Conservation (phyloP, 1,140 invertebrate species). For the Drosophila busckii region DNA sequence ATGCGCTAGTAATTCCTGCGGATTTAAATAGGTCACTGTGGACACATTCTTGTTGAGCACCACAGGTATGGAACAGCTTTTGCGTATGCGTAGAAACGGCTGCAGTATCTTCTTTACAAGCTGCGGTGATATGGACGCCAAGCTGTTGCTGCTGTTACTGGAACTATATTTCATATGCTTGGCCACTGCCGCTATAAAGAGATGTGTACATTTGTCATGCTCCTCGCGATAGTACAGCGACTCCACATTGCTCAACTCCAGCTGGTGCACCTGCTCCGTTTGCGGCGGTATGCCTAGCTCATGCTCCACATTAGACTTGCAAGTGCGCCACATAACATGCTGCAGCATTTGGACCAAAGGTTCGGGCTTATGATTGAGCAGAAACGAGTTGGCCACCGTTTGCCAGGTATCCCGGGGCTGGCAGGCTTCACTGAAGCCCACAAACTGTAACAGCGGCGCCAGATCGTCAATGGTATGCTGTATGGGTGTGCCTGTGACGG, state of each 20-base stretch:
- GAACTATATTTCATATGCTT: conserved; percentile 41
- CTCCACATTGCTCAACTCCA: conserved; percentile 80
- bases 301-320: conserved; percentile 81
- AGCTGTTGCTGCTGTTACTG: conserved; percentile 13
- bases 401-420: conserved; percentile 80
- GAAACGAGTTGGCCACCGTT: conserved; percentile 81
- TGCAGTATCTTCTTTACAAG: conserved; percentile 79
- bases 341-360: conserved; percentile 81
- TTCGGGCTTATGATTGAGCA: conserved; percentile 41
- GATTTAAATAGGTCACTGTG: conserved; percentile 53
- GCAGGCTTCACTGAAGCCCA: conserved; percentile 76
- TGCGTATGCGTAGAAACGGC: conserved; percentile 84
- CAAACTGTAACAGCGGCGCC: conserved; percentile 85
- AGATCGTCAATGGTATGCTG: conserved; percentile 83
- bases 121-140: conserved; percentile 47
- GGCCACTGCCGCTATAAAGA: conserved; percentile 34
- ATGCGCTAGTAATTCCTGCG: conserved; percentile 84
- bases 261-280: conserved; percentile 75
- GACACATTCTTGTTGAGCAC: conserved; percentile 36
- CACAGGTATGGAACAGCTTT: conserved; percentile 88
- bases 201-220: conserved; percentile 68
- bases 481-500: conserved; percentile 88
- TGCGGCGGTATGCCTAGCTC: conserved; percentile 80
- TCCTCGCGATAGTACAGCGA: conserved; percentile 81
- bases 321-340: conserved; percentile 85